Conservation (phyloP, 2,888 invertebrate species). For the Acheta domesticus region DNA sequence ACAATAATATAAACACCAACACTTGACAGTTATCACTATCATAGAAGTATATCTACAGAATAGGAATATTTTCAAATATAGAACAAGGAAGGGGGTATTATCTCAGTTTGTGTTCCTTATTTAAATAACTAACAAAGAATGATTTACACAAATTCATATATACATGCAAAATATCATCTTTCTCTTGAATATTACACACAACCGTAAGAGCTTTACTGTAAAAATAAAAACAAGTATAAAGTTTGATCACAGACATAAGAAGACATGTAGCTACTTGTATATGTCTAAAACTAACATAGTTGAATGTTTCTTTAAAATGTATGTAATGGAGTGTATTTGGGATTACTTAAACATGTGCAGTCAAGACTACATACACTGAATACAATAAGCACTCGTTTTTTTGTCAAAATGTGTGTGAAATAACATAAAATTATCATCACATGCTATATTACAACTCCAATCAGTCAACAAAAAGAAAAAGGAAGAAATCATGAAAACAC, state of each 20-base stretch:
- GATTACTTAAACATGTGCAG: no score
- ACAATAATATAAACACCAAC: background rate
- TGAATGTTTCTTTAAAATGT: background rate
- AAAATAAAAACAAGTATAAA: background rate
- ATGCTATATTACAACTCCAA: no score
- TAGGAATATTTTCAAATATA: background rate
- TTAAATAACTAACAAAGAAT: background rate
- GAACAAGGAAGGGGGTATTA: background rate
- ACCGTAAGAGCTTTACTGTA: constrained; percentile 6
- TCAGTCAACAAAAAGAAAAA: no score
- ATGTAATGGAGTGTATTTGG: no score
- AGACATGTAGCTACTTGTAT: background rate
- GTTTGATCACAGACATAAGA: background rate
- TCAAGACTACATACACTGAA: no score
- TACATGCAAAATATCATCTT: background rate
- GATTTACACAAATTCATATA: background rate
- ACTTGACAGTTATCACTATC: background rate
- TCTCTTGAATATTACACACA: constrained; percentile 1
- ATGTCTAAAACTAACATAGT: background rate
- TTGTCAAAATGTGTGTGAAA: no score
- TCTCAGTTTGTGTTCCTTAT: background rate
- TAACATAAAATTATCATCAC: no score
- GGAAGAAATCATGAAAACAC: no score
- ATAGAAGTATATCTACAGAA: background rate
- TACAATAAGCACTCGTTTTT: no score